A percentile compares a stretch with the other conserved stretches of the same genome.
Conservation (phyloP, 2,113 vertebrate species). For the Cebus imitator region DNA sequence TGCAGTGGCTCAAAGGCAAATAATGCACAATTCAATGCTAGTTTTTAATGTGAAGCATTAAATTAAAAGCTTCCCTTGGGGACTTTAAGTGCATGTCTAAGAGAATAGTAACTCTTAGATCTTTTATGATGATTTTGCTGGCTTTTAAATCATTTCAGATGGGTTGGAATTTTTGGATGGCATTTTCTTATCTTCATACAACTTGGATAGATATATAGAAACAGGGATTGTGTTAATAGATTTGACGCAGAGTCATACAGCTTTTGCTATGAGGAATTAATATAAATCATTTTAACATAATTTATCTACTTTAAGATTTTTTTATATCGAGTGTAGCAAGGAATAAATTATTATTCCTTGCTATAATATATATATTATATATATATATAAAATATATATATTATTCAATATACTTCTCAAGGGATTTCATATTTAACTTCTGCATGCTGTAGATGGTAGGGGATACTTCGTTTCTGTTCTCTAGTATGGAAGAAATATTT, state of each 20-base stretch:
- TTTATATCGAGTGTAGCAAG: background rate
- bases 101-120: slow-evolving; percentile 57
- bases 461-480: background rate
- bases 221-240: background rate
- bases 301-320: background rate
- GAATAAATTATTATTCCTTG: background rate
- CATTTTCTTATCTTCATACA: background rate
- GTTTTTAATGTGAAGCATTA: slow-evolving; percentile 80
- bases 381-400: too few relatives aligned
- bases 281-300: slow-evolving; percentile 7
- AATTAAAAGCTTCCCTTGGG: slow-evolving; percentile 81
- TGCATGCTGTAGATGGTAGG: background rate
- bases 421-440: slow-evolving; percentile 2
- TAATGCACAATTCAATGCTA: slow-evolving; percentile 72
- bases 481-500: background rate
- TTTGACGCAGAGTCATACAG: background rate
- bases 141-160: slow-evolving; percentile 48
- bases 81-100: slow-evolving; percentile 74
- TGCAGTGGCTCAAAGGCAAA: slow-evolving; percentile 78
- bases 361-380: too few relatives aligned
- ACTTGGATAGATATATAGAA: background rate
- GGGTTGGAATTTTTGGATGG: background rate
- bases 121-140: slow-evolving; percentile 62
- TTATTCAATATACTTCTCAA: background rate
- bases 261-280: background rate